A percentile compares a stretch with the other conserved stretches of the same genome.
Evolutionary conservation across 2,797 vertebrate species (phyloP).

Genomic region (Cynopterus sphinx): DNA sequence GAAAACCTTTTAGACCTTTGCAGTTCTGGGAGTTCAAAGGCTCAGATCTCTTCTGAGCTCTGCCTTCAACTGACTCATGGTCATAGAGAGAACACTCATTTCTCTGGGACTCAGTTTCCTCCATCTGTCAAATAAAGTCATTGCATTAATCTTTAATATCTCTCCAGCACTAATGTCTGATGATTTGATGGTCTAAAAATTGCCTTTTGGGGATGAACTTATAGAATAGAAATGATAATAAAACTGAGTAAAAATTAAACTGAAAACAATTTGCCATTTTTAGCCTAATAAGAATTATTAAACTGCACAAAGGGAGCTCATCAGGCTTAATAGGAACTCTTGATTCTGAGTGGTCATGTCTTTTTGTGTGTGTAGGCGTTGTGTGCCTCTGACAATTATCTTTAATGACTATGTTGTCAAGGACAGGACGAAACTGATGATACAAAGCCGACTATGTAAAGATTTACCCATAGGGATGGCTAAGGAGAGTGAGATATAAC

Average conservation of each 20-base stretch:
- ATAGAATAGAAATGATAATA: neutral
- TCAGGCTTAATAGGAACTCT: neutral
- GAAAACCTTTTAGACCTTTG: neutral
- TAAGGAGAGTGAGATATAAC: neutral
- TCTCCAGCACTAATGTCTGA: neutral
- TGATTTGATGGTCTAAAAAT: neutral
- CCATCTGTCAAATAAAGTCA: neutral
- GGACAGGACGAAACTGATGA: neutral
- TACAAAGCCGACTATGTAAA: neutral
- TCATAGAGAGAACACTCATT: neutral
- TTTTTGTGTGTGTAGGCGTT: neutral
- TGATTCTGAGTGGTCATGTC: neutral
- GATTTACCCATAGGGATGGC: neutral
- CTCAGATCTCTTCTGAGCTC: neutral
- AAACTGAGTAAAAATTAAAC: neutral
- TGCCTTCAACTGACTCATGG: neutral
- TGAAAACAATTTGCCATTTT: neutral
- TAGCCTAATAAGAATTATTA: neutral
- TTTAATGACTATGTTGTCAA: constrained; percentile 13
- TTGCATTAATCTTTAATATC: neutral
- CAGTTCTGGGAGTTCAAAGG: neutral
- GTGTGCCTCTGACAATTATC: neutral
- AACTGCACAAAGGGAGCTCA: neutral
- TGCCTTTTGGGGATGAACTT: neutral
- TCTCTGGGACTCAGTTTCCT: constrained; percentile 16